These are phyloP conservation scores for Phoronis australis DNA, from an alignment of 2,888 invertebrate species.

Conservation along the genomic window DNA sequence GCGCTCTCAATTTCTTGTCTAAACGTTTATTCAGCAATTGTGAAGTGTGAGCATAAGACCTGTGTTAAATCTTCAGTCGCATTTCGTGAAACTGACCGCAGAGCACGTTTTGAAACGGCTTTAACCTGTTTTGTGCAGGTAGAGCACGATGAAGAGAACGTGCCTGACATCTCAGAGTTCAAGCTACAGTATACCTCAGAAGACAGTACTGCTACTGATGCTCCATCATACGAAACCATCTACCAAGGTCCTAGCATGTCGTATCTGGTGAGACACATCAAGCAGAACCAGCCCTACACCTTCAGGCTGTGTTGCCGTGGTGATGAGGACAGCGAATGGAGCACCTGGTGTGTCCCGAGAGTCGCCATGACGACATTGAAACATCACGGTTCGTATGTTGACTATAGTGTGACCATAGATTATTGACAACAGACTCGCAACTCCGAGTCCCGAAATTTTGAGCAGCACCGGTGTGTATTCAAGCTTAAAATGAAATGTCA, in stretches of 20 bases:
- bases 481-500: too few species aligned
- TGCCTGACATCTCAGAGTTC: too few species aligned
- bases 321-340: slow-evolving; percentile 52
- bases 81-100: slow-evolving; percentile 54
- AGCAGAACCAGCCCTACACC: slow-evolving; percentile 55
- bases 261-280: slow-evolving; percentile 56
- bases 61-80: too few species aligned
- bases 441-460: too few species aligned
- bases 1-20: too few species aligned
- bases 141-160: slow-evolving; percentile 4
- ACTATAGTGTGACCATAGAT: too few species aligned
- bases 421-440: too few species aligned
- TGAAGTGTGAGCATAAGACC: too few species aligned
- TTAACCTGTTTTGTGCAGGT: slow-evolving; percentile 58
- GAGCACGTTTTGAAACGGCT: slow-evolving; percentile 59
- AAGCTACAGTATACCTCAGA: slow-evolving; percentile 37
- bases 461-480: too few species aligned
- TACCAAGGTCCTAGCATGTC: slow-evolving; percentile 56
- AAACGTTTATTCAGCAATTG: too few species aligned
- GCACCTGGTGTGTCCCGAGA: slow-evolving; percentile 58
- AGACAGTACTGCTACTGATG: slow-evolving; percentile 45
- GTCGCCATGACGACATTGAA: slow-evolving; percentile 55
- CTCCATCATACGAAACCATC: slow-evolving; percentile 47
- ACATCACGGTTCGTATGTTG: too few species aligned
- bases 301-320: slow-evolving; percentile 58